These are phyloP conservation scores for Brienomyrus brachyistius DNA, from an alignment of 2,113 vertebrate genomes.

Conservation along the genomic window DNA sequence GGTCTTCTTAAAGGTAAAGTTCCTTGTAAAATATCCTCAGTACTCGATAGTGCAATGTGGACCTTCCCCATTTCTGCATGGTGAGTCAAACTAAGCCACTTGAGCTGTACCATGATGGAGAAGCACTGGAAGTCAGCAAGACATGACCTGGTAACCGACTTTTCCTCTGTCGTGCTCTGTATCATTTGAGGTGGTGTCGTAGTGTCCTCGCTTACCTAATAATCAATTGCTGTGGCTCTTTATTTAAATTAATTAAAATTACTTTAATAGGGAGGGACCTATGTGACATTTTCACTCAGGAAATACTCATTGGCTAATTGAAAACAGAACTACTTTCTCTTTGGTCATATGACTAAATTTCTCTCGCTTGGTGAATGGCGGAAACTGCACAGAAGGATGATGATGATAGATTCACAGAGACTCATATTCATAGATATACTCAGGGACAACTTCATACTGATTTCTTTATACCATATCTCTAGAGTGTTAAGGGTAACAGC, in stretches of 20 bases:
- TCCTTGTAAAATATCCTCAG: not conserved
- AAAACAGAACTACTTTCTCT: not conserved
- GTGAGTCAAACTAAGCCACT: conserved; percentile 71
- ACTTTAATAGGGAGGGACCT: not conserved
- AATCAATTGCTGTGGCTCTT: conserved; percentile 34
- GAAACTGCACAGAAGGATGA: not conserved
- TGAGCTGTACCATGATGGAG: conserved; percentile 59
- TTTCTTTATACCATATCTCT: not conserved
- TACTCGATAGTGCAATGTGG: conserved; percentile 17
- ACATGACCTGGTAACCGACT: conserved; percentile 91
- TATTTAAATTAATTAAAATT: conserved; percentile 27
- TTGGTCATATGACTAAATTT: not conserved
- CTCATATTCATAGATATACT: not conserved
- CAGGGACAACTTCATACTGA: not conserved
- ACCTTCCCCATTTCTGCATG: conserved; percentile 67
- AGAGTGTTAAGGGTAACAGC: too few relatives aligned
- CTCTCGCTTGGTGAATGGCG: not conserved
- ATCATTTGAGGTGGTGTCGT: conserved; percentile 64
- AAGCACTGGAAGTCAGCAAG: conserved; percentile 77
- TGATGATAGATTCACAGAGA: not conserved
- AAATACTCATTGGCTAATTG: not conserved
- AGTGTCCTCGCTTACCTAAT: conserved; percentile 75
- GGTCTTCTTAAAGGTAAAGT: conserved; percentile 56
- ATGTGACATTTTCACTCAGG: not conserved
- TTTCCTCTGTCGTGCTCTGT: conserved; percentile 63